A percentile compares a stretch with the other conserved stretches of the same genome.
Evolutionary conservation across 2,113 vertebrate genomes (phyloP).

Genomic region (Siphamia tubifer): DNA sequence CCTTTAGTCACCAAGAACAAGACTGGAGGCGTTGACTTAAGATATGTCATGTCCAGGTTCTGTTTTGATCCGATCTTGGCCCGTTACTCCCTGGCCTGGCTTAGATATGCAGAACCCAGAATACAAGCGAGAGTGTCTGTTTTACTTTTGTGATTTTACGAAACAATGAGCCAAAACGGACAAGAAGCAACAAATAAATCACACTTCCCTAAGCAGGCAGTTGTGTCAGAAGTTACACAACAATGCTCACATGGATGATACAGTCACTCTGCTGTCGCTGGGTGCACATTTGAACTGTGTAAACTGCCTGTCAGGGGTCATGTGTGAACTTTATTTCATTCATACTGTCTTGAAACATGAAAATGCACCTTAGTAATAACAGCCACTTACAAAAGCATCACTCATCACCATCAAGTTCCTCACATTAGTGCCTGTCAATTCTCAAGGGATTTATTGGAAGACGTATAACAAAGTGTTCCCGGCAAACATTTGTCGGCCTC

Average conservation of each 20-base stretch:
- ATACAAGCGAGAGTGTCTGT: background rate
- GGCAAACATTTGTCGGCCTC: slow-evolving; percentile 11
- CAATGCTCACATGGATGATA: slow-evolving; percentile 32
- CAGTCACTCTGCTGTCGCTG: background rate
- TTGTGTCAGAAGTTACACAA: slow-evolving; percentile 44
- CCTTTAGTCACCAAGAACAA: slow-evolving; percentile 42
- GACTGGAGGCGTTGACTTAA: slow-evolving; percentile 41
- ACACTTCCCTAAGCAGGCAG: slow-evolving; percentile 12
- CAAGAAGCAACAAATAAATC: slow-evolving; percentile 46
- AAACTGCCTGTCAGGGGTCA: background rate
- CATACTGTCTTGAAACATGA: slow-evolving; percentile 7
- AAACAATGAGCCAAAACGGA: slow-evolving; percentile 24
- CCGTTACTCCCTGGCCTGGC: background rate
- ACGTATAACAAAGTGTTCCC: slow-evolving; percentile 37
- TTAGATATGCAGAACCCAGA: background rate
- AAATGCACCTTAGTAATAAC: slow-evolving; percentile 26
- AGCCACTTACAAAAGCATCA: slow-evolving; percentile 53
- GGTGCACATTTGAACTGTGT: too few relatives aligned
- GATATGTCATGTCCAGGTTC: slow-evolving; percentile 11
- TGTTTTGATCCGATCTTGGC: background rate
- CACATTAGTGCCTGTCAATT: slow-evolving; percentile 42
- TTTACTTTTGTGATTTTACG: slow-evolving; percentile 10
- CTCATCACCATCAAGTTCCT: slow-evolving; percentile 45
- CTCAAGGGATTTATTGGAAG: slow-evolving; percentile 15
- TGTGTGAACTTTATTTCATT: background rate